Evolutionary conservation across 2,113 vertebrate species (phyloP), one percentile per base, ranked within the genome.

Genomic region (Daboia siamensis): DNA sequence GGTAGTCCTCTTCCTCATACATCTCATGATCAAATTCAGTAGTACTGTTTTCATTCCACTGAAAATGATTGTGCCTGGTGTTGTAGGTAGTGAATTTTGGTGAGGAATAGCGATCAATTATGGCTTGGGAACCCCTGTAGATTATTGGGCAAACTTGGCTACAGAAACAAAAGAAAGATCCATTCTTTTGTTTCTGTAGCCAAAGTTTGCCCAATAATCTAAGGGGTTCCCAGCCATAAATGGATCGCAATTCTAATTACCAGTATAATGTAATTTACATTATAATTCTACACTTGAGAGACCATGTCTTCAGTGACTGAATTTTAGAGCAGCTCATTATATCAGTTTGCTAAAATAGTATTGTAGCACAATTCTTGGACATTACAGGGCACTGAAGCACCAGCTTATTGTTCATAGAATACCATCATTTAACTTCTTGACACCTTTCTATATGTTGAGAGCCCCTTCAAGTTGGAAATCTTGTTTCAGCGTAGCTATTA

Each of bases 1-100:
- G 64, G 23, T 13, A 46, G 91, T 86, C 15, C 10, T 90, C 23
- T 12, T 17, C 57, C 29, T 46, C 44, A 39, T 33, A 94, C 59
- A 92, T 94, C 91, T 91, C 17, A 88, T 20, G 23, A 91, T 91
- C 90, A 80, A 55, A 29, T 13, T 93, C 90, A 0, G 0, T 92
- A 93, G 4, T 24, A 21, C 48, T 48, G n/a, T 93, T 94, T 93
- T 33, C 91, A 94, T n/a, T 69, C 0, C 0, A 93, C 91, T 88
- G 54, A 93, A 61, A 91, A 51, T 0, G 0, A 56, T 56, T 92
- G 33, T 29, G 59, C 92, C 88, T 13, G n/a, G 0, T 86, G 29
- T 92, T 92, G 56, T n/a, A 39, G 85, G n/a, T 5, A 84, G 87
- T 29, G 92, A 92, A 46, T 56, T 91, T 57, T 90, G 69, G 11